Evolutionary conservation across 2,888 invertebrate genomes (phyloP).

Genomic region (Pasiphila rectangulata): DNA sequence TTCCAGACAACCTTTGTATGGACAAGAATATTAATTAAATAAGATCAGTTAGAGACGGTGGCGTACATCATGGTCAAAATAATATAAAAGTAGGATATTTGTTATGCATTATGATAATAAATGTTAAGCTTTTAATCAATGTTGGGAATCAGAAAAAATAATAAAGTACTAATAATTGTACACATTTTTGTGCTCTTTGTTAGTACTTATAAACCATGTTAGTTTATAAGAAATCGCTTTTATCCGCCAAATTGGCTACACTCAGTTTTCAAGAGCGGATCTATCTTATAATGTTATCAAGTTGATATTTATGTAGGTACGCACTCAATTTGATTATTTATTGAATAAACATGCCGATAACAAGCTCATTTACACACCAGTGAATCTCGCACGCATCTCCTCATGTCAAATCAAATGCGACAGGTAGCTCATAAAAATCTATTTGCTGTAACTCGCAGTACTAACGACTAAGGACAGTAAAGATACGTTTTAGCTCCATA

Average conservation of each 20-base stretch:
- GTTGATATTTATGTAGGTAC: slow-evolving; percentile 3
- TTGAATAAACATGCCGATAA: slow-evolving; percentile 29
- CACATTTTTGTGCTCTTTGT: too few relatives aligned
- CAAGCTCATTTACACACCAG: slow-evolving; percentile 31
- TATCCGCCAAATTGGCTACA: slow-evolving; percentile 10
- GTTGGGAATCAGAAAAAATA: too few relatives aligned
- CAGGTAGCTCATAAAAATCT: slow-evolving; percentile 21
- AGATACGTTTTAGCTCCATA: too few relatives aligned
- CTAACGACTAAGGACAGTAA: slow-evolving; percentile 14
- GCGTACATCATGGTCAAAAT: too few relatives aligned
- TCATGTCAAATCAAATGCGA: slow-evolving; percentile 22
- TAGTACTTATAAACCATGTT: too few relatives aligned
- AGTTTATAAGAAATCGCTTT: slow-evolving; percentile 11
- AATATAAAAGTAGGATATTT: too few relatives aligned
- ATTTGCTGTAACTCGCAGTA: slow-evolving; percentile 17
- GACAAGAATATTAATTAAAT: too few relatives aligned
- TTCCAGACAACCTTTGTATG: too few relatives aligned
- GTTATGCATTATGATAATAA: too few relatives aligned
- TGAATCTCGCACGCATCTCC: slow-evolving; percentile 26
- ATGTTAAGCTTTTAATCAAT: too few relatives aligned
- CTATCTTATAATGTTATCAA: slow-evolving; percentile 28
- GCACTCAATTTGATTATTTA: slow-evolving; percentile 33
- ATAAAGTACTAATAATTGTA: too few relatives aligned
- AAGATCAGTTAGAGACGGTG: too few relatives aligned
- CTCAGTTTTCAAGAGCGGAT: slow-evolving; percentile 14